phyloP scores from a whole-genome alignment of 2,797 vertebrate genomes.

The Pseudomugil tenellus region DNA sequence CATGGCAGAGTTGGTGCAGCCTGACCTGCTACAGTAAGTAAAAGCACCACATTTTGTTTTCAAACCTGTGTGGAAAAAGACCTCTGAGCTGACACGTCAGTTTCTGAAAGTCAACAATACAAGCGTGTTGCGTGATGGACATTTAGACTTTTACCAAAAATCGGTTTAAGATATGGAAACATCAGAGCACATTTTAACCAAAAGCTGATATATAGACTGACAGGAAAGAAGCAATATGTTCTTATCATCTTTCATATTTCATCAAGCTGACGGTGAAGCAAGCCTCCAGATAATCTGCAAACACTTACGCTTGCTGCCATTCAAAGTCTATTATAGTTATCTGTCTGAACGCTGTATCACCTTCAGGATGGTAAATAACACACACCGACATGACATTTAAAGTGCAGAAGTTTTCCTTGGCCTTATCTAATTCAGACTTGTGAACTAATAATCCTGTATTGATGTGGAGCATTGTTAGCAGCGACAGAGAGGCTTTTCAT shows the following conservation, averaged over 20 bases:
- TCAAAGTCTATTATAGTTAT: neutral
- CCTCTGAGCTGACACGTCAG: constrained; percentile 32
- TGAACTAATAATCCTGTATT: neutral
- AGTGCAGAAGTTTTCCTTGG: neutral
- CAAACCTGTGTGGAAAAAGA: constrained; percentile 18
- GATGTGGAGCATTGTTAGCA: neutral
- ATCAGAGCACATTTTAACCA: neutral
- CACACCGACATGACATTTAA: constrained; percentile 8
- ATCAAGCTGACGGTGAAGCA: constrained; percentile 10
- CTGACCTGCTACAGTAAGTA: constrained; percentile 47
- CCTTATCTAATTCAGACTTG: neutral
- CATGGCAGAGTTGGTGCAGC: constrained; percentile 46
- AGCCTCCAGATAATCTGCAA: neutral
- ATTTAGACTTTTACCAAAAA: neutral
- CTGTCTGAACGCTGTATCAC: constrained; percentile 5
- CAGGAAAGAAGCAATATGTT: neutral
- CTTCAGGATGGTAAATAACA: constrained; percentile 2
- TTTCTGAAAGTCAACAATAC: constrained; percentile 2
- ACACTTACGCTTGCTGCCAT: neutral
- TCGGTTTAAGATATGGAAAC: neutral
- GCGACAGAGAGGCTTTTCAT: constrained; percentile 2
- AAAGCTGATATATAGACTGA: neutral
- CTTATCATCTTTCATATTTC: constrained; percentile 1
- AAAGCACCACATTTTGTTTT: constrained; percentile 37
- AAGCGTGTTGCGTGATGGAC: constrained; percentile 3